These are phyloP conservation scores for Dynastes maya DNA, from an alignment of 2,888 invertebrate species.

Conservation along the genomic window DNA sequence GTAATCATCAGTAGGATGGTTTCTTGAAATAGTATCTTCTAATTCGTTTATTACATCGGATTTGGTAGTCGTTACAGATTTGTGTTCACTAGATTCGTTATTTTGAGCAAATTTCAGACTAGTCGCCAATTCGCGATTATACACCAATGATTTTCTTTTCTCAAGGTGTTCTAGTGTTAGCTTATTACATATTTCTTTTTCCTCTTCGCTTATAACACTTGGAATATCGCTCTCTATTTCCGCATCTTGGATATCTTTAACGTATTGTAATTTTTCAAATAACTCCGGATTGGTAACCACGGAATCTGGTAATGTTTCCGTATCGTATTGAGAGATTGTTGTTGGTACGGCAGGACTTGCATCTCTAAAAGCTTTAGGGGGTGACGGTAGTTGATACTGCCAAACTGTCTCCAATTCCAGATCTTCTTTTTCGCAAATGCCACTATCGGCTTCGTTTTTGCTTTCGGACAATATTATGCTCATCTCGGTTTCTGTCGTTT, in stretches of 20 bases:
- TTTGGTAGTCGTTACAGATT: constrained; percentile 54
- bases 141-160: constrained; percentile 68
- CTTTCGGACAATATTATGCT: constrained; percentile 35
- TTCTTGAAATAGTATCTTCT: constrained; percentile 59
- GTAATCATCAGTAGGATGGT: constrained; percentile 25
- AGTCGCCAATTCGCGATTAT: constrained; percentile 69
- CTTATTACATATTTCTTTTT: constrained; percentile 64
- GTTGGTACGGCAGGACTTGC: constrained; percentile 61
- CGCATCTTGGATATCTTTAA: constrained; percentile 63
- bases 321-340: constrained; percentile 60
- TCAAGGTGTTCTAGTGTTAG: constrained; percentile 68
- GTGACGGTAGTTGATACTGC: constrained; percentile 76
- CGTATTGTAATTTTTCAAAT: constrained; percentile 66
- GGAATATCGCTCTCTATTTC: constrained; percentile 55
- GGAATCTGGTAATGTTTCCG: constrained; percentile 63
- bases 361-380: constrained; percentile 75
- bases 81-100: constrained; percentile 50
- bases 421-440: constrained; percentile 56
- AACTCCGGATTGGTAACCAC: constrained; percentile 68
- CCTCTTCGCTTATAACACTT: constrained; percentile 59
- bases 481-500: constrained; percentile 20
- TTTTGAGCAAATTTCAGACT: constrained; percentile 67
- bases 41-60: constrained; percentile 60
- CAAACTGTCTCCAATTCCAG: constrained; percentile 67
- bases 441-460: constrained; percentile 54